Evolutionary conservation across 2,797 vertebrate genomes (phyloP).

Genomic region (Cygnus olor): DNA sequence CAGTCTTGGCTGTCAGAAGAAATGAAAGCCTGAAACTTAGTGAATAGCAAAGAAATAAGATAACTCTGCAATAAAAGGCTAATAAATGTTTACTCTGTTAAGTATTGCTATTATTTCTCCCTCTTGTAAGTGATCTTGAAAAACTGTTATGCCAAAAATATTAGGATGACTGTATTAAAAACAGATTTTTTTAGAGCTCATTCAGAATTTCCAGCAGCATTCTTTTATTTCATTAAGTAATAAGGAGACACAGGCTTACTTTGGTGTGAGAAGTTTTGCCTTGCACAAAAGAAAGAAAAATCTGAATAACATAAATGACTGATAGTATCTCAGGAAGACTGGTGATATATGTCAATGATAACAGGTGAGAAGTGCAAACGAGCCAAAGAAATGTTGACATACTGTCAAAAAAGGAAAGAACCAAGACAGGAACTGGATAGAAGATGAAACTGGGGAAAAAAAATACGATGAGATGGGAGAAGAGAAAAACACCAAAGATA

Average conservation of each 20-base stretch:
- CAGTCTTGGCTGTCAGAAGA: background rate
- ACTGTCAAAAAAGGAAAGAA: background rate
- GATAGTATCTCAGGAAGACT: background rate
- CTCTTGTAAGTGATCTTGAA: background rate
- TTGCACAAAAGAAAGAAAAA: background rate
- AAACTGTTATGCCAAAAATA: background rate
- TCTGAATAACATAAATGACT: background rate
- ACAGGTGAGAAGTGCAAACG: background rate
- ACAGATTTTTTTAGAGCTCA: background rate
- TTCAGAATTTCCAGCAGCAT: conserved; percentile 6
- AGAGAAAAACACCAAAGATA: background rate
- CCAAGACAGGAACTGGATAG: background rate
- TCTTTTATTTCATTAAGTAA: background rate
- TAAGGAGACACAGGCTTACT: background rate
- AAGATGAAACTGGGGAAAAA: background rate
- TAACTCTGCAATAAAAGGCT: background rate
- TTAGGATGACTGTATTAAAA: background rate
- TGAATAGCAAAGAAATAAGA: background rate
- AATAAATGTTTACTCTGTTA: conserved; percentile 2
- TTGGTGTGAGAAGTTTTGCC: background rate
- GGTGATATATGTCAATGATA: background rate
- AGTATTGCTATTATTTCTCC: background rate
- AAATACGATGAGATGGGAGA: background rate
- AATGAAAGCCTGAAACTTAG: background rate
- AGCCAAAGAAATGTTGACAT: background rate